Conservation (phyloP, 2,113 vertebrate species). For the Spea multiplicata region DNA sequence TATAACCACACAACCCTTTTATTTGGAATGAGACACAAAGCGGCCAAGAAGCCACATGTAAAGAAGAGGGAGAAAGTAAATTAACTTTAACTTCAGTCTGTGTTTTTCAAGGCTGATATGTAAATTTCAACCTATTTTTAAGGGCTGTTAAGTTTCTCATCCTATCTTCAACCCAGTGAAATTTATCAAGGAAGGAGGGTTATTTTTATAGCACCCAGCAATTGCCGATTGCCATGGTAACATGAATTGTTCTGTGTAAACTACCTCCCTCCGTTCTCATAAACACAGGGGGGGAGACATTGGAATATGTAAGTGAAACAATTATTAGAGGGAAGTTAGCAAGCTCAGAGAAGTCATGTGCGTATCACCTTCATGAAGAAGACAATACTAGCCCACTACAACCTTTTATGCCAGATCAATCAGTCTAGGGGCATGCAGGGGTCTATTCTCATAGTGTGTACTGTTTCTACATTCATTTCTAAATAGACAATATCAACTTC, state of each 20-base stretch:
- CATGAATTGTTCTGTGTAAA: slow-evolving; percentile 70
- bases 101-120: slow-evolving; percentile 64
- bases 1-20: slow-evolving; percentile 8
- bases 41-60: slow-evolving; percentile 12
- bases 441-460: background rate
- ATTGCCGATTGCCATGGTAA: slow-evolving; percentile 77
- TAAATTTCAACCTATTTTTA: slow-evolving; percentile 83
- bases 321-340: slow-evolving; percentile 50
- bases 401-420: background rate
- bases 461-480: background rate
- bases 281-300: slow-evolving; percentile 71
- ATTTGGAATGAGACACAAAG: background rate
- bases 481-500: too few species aligned
- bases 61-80: slow-evolving; percentile 10
- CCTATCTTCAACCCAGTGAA: slow-evolving; percentile 76
- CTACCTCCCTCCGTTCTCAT: slow-evolving; percentile 73
- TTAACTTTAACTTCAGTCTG: slow-evolving; percentile 40
- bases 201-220: slow-evolving; percentile 76
- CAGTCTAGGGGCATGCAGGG: background rate
- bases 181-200: slow-evolving; percentile 80
- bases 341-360: slow-evolving; percentile 1
- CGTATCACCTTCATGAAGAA: background rate
- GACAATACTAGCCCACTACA: background rate
- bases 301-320: slow-evolving; percentile 64
- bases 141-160: slow-evolving; percentile 61